A percentile compares a stretch with the other conserved stretches of the same genome.
Evolutionary conservation across 2,888 invertebrate genomes (phyloP).

Genomic region (Craniophora ligustri): DNA sequence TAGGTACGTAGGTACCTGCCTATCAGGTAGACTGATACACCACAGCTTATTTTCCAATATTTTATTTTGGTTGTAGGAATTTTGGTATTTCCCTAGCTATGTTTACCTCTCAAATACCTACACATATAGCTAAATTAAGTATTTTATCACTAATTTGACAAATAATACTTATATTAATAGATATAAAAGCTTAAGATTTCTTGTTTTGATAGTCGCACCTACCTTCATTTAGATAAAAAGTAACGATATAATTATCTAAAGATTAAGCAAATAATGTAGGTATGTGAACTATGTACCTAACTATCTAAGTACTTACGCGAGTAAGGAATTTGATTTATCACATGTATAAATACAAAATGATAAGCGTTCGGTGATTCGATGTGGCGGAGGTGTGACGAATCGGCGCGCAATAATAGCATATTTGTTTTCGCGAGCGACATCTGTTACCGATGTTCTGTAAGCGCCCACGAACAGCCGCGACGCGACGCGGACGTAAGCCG

Average conservation of each 20-base stretch:
- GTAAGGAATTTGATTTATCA: conserved; percentile 42
- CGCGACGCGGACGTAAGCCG: conserved; percentile 2
- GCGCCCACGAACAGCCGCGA: conserved; percentile 22
- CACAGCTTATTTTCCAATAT: too few species aligned
- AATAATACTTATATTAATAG: conserved; percentile 24
- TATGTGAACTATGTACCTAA: conserved; percentile 5
- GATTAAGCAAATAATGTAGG: conserved; percentile 22
- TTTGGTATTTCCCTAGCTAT: too few species aligned
- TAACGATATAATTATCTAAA: conserved; percentile 3
- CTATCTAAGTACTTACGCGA: conserved; percentile 11
- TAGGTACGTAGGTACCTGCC: too few species aligned
- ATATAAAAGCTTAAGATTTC: background rate
- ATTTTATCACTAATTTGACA: conserved; percentile 33
- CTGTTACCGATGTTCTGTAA: conserved; percentile 50
- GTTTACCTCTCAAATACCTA: too few species aligned
- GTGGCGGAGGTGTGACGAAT: conserved; percentile 50
- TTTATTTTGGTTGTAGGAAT: too few species aligned
- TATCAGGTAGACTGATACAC: too few species aligned
- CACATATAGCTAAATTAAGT: conserved; percentile 10
- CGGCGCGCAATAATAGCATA: conserved; percentile 50
- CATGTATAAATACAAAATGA: conserved; percentile 42
- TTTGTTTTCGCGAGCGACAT: conserved; percentile 58
- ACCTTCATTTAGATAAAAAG: conserved; percentile 1
- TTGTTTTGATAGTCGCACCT: background rate
- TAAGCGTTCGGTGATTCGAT: conserved; percentile 43